Conservation (phyloP, 2,797 vertebrate species). For the Anguilla marmorata region DNA sequence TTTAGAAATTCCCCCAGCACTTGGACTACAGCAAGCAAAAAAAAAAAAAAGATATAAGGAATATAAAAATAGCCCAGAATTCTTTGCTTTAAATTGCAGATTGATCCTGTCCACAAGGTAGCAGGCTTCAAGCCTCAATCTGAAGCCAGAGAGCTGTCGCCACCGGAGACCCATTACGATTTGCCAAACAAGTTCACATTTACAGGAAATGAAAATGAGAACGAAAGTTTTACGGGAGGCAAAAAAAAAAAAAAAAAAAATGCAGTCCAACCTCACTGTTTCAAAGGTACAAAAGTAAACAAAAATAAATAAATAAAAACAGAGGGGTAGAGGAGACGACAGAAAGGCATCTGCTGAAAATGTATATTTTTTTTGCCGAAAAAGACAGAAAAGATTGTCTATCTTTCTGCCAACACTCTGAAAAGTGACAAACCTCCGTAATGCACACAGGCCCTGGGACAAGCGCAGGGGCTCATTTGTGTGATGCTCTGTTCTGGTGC, state of each 20-base stretch:
- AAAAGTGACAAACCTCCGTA: not conserved
- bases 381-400: constrained; percentile 9
- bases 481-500: constrained; percentile 17
- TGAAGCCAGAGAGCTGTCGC: constrained; percentile 7
- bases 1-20: not conserved
- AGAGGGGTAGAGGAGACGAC: not conserved
- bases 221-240: not conserved
- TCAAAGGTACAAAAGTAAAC: constrained; percentile 25
- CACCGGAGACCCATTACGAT: not conserved
- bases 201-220: not conserved
- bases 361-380: not conserved
- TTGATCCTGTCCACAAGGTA: constrained; percentile 34
- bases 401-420: constrained; percentile 1
- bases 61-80: not conserved
- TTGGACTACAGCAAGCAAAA: not conserved
- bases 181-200: not conserved
- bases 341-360: constrained; percentile 8
- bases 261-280: constrained; percentile 35
- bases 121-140: constrained; percentile 19
- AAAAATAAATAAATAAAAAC: not conserved
- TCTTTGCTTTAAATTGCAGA: not conserved
- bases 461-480: not conserved
- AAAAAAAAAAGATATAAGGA: not conserved
- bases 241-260: not conserved
- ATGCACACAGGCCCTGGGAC: constrained; percentile 1